Evolutionary conservation across 1,140 invertebrate genomes (phyloP), one percentile per base, ranked within the genome.

Genomic region (Drosophila ohnishii): DNA sequence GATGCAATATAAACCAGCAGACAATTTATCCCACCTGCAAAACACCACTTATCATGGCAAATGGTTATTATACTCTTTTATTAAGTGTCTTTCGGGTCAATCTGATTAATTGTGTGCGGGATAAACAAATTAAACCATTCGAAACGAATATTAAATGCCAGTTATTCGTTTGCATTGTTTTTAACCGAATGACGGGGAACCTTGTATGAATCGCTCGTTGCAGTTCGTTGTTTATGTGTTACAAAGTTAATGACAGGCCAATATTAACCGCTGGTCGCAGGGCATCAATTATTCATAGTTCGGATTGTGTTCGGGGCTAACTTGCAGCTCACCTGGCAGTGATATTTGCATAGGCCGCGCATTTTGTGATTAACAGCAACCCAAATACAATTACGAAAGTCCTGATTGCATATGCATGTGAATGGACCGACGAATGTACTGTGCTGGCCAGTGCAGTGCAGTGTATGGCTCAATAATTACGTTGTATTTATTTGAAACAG

Each of bases 381-480:
- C 69, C 83, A 87, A 86, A 87, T 79, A 83, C 71, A 82, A 67
- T 87, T 86, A 60, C 83, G 45, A 69, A 37, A 72, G 44, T 61
- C 71, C 60, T 53, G 66, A 67, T 60, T 61, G 55, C 64, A 57
- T 59, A 51, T 14, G 56, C 34, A 13, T 47, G 42, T 69, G 66
- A 11, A 47, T 37, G 22, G 16, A 44, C 42, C 5, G 42, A 22
- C 42, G 19, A 45, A 19, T 22, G 7, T 25, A 19, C 19, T 19
- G 19, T 19, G 19, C 19, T 19, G 19, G 5, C 35, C 48, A 69
- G 60, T 79, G 78, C 48, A 69, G 60, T 79, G 78, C 64, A 76
- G 76, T 80, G 72, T 87, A 77, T 77, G 74, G 79, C 83, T 71
- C 79, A 88, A 83, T 83, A 87, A 87, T 87, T 83, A 83, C 84